Evolutionary conservation across 2,888 invertebrate species (phyloP).

Genomic region (Ligdia adustata): DNA sequence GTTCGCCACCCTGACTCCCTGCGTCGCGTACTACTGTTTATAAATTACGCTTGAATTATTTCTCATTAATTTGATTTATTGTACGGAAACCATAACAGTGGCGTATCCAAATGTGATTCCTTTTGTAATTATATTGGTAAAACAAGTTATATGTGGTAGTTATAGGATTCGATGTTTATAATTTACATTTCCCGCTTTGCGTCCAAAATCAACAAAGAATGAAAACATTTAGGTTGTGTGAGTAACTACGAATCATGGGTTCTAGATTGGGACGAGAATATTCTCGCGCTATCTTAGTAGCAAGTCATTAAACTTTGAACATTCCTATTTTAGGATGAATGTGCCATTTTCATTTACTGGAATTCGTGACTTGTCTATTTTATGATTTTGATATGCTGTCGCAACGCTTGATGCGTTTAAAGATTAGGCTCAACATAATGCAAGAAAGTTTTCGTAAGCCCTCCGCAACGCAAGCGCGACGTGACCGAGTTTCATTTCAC

Average conservation of each 20-base stretch:
- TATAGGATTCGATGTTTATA: conserved; percentile 33
- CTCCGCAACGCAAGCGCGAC: conserved; percentile 37
- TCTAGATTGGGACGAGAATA: conserved; percentile 9
- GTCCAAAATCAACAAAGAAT: conserved; percentile 33
- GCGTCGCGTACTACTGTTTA: conserved; percentile 4
- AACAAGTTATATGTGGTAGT: conserved; percentile 15
- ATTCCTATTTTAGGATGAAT: background rate
- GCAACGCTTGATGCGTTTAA: conserved; percentile 40
- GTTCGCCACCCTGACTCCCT: conserved; percentile 27
- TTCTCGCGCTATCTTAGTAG: conserved; percentile 7
- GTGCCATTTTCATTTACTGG: background rate
- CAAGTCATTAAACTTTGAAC: background rate
- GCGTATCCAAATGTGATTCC: conserved; percentile 25
- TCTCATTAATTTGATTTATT: conserved; percentile 38
- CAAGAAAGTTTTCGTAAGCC: conserved; percentile 46
- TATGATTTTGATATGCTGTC: conserved; percentile 3
- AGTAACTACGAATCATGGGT: conserved; percentile 1
- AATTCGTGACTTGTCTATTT: background rate
- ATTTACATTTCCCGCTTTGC: conserved; percentile 36
- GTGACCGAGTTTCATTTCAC: conserved; percentile 47
- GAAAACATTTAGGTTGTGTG: conserved; percentile 10
- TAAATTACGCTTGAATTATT: conserved; percentile 36
- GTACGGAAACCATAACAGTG: conserved; percentile 33
- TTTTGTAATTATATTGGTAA: conserved; percentile 19
- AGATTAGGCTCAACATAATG: conserved; percentile 41